Conservation (phyloP, 2,797 vertebrate species). For the Anas acuta region DNA sequence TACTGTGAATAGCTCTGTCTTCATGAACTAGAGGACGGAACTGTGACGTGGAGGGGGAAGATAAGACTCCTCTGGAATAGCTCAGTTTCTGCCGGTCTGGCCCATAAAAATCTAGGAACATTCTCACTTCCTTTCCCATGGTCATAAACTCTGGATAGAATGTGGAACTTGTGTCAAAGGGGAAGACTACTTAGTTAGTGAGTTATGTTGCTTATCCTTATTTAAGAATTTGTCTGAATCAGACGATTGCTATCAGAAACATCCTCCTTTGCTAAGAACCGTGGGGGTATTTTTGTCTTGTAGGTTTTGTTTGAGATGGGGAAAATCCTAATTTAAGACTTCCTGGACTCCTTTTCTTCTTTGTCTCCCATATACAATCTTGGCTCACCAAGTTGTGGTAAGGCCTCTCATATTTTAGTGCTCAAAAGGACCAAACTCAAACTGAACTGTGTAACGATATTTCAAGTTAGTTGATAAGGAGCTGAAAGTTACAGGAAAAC, state of each 20-base stretch:
- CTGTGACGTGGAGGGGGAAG: background rate
- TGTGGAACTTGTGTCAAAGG: conserved; percentile 54
- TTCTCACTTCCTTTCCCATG: conserved; percentile 67
- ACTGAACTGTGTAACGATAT: background rate
- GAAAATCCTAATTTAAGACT: conserved; percentile 50
- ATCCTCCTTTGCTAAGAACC: background rate
- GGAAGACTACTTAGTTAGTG: conserved; percentile 39
- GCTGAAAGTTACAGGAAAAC: background rate
- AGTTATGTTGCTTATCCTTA: conserved; percentile 58
- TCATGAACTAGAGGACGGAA: conserved; percentile 10
- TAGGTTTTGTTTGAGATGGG: background rate
- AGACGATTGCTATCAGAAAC: conserved; percentile 49
- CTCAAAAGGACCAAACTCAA: background rate
- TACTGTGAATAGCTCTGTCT: background rate
- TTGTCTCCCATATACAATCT: background rate
- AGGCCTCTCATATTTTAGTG: background rate
- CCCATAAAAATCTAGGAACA: conserved; percentile 51
- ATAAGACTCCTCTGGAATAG: conserved; percentile 53
- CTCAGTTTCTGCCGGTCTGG: conserved; percentile 41
- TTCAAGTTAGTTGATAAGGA: background rate
- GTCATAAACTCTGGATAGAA: conserved; percentile 63
- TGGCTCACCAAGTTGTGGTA: background rate
- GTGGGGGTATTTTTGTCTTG: background rate
- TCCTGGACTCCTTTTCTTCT: conserved; percentile 2
- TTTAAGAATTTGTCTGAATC: conserved; percentile 60